A percentile compares a stretch with the other conserved stretches of the same genome.
phyloP scores from a whole-genome alignment of 2,888 invertebrate species.

The Folsomia candida region DNA sequence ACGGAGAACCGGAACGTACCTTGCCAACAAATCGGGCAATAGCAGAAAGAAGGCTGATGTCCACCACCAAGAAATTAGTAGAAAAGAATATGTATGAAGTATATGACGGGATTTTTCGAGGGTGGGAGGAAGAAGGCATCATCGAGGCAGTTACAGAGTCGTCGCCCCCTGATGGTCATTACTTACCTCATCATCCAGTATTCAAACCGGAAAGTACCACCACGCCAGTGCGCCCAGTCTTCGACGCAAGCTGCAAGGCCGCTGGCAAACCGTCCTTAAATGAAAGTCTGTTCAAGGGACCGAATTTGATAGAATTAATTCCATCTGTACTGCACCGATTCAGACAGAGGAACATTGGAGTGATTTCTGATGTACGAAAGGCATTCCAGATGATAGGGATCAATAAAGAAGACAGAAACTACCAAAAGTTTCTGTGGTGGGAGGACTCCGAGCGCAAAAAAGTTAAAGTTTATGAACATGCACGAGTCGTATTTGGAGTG shows the following conservation, averaged over 20 bases:
- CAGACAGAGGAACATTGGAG: slow-evolving; percentile 36
- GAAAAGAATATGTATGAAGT: not conserved
- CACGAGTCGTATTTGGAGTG: slow-evolving; percentile 50
- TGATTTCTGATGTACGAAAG: slow-evolving; percentile 51
- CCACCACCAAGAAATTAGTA: slow-evolving; percentile 7
- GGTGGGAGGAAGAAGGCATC: slow-evolving; percentile 36
- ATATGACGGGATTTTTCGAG: slow-evolving; percentile 12
- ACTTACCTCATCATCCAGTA: no score
- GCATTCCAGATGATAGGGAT: slow-evolving; percentile 52
- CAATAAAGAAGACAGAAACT: slow-evolving; percentile 43
- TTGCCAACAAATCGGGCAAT: slow-evolving; percentile 24
- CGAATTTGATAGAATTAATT: slow-evolving; percentile 43
- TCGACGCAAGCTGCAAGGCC: not conserved
- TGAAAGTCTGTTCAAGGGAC: slow-evolving; percentile 46
- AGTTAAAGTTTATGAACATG: slow-evolving; percentile 37
- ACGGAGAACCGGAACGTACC: slow-evolving; percentile 50
- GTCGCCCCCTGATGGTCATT: not conserved
- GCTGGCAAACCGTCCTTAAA: slow-evolving; percentile 36
- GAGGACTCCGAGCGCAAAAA: not conserved
- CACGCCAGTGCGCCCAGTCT: no score
- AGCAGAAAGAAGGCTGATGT: slow-evolving; percentile 15
- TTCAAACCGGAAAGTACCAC: no score
- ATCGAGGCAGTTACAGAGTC: slow-evolving; percentile 47
- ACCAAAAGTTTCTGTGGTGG: slow-evolving; percentile 24
- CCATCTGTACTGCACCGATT: slow-evolving; percentile 30